Evolutionary conservation across 2,797 vertebrate species (phyloP).

Genomic region (Macroramphosus scolopax): DNA sequence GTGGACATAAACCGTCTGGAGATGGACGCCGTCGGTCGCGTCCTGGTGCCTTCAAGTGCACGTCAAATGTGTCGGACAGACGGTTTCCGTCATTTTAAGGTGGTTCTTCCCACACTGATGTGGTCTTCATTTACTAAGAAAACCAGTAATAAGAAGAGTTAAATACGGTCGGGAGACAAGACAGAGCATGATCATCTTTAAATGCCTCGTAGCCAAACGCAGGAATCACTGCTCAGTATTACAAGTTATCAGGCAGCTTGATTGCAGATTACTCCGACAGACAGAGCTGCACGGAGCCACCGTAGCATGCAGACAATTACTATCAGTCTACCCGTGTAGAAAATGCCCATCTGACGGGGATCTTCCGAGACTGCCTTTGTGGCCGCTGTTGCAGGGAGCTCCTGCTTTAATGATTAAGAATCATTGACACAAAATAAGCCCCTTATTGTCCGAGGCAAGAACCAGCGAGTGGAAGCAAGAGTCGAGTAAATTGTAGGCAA

Average conservation of each 20-base stretch:
- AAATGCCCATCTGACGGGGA: slow-evolving; percentile 26
- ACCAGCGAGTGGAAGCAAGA: slow-evolving; percentile 30
- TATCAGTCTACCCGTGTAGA: slow-evolving; percentile 20
- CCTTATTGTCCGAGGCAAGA: not conserved
- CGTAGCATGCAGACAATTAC: slow-evolving; percentile 32
- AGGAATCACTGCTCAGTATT: slow-evolving; percentile 4
- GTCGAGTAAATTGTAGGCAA: slow-evolving; percentile 40
- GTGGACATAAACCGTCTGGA: no score
- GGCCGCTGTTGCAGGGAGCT: slow-evolving; percentile 15
- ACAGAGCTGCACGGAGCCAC: slow-evolving; percentile 12
- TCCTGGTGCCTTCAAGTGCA: no score
- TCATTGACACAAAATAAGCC: slow-evolving; percentile 43
- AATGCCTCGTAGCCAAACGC: no score
- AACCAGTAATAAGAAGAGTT: no score
- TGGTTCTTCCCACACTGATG: no score
- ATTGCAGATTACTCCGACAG: slow-evolving; percentile 26
- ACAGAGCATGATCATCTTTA: no score
- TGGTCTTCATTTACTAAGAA: no score
- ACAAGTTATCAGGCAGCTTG: slow-evolving; percentile 26
- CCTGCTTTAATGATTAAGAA: slow-evolving; percentile 48
- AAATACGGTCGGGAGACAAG: no score
- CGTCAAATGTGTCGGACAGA: no score
- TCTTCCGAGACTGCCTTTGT: slow-evolving; percentile 49
- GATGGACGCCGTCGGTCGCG: no score
- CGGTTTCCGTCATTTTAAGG: no score